A percentile compares a stretch with the other conserved stretches of the same genome.
Evolutionary conservation across 1,140 invertebrate species (phyloP).

Genomic region (Fopius arisanus): DNA sequence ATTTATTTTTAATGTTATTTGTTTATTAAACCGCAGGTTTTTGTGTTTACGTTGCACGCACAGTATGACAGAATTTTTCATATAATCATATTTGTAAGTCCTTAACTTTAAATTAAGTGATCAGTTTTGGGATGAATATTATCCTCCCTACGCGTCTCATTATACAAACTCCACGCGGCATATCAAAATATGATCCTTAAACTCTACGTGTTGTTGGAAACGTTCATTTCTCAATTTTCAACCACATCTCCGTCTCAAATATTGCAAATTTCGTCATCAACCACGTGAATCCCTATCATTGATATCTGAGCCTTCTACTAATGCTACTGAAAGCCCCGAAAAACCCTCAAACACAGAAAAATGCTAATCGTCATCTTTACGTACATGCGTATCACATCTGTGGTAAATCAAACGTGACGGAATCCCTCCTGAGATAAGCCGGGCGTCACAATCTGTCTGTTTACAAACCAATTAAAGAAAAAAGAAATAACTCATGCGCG

Average conservation of each 20-base stretch:
- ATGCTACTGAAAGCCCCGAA: constrained; percentile 33
- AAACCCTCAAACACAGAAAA: constrained; percentile 26
- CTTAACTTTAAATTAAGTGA: too few relatives aligned
- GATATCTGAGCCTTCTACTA: neutral
- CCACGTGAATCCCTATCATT: neutral
- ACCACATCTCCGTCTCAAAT: constrained; percentile 32
- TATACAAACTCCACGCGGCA: too few relatives aligned
- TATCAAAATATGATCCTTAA: too few relatives aligned
- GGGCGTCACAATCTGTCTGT: constrained; percentile 41
- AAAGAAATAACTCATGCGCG: constrained; percentile 39
- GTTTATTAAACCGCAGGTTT: too few relatives aligned
- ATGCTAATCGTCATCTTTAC: neutral
- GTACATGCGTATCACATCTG: neutral
- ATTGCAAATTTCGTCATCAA: neutral
- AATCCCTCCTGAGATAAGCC: constrained; percentile 51
- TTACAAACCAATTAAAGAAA: constrained; percentile 56
- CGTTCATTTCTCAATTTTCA: too few relatives aligned
- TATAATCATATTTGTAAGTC: too few relatives aligned
- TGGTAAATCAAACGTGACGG: constrained; percentile 59
- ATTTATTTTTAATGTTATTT: too few relatives aligned
- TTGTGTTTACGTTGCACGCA: too few relatives aligned
- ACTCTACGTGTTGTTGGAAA: too few relatives aligned
- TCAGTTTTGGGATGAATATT: too few relatives aligned
- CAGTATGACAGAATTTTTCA: too few relatives aligned
- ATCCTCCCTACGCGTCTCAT: too few relatives aligned